Evolutionary conservation across 2,888 invertebrate genomes (phyloP).

Genomic region (Lithophane socia): DNA sequence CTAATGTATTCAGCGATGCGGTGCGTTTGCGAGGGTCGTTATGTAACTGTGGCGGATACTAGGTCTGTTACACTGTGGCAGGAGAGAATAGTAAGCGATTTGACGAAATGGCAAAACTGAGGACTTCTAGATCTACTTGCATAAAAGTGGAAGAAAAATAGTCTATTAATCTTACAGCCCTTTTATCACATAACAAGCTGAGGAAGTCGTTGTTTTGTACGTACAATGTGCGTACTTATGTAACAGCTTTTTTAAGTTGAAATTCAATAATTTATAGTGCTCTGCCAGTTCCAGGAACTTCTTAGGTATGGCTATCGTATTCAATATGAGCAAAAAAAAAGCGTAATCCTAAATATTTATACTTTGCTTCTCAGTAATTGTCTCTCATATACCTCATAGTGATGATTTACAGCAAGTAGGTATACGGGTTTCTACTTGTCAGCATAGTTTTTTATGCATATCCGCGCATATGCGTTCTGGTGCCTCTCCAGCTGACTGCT

Average conservation of each 20-base stretch:
- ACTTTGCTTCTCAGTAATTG: background rate
- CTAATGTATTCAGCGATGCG: constrained; percentile 44
- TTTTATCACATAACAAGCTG: background rate
- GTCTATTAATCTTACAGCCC: background rate
- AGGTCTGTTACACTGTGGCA: background rate
- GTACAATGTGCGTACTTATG: background rate
- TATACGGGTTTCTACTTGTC: constrained; percentile 7
- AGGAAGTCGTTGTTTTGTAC: background rate
- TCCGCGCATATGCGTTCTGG: background rate
- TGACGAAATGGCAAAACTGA: background rate
- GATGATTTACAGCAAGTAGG: background rate
- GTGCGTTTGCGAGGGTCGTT: constrained; percentile 28
- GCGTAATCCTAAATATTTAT: constrained; percentile 6
- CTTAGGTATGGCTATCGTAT: background rate
- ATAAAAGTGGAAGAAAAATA: background rate
- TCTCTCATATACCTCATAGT: background rate
- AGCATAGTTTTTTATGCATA: constrained; percentile 2
- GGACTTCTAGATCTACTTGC: background rate
- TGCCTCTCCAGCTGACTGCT: too few relatives aligned
- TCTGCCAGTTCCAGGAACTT: background rate
- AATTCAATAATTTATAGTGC: background rate
- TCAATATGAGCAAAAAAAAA: background rate
- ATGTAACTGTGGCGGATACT: constrained; percentile 36
- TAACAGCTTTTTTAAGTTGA: too few relatives aligned
- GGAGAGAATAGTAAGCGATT: background rate